Evolutionary conservation across 2,888 invertebrate genomes (phyloP), one percentile per base, ranked within the genome.

Genomic region (Villa cingulata): DNA sequence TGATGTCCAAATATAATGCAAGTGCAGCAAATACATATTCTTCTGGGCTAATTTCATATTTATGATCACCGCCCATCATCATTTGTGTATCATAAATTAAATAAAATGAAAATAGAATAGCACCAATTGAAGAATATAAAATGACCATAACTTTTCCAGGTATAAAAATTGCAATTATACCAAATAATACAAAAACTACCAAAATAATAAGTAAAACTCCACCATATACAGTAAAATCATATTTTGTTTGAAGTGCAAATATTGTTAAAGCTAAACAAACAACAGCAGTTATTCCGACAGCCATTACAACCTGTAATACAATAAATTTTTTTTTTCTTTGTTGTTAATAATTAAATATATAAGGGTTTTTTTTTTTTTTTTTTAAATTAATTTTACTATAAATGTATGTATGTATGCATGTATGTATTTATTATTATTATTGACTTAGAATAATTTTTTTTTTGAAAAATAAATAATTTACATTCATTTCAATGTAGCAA

Each of bases 231-330:
- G 86, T 86, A 65, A 86, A 86, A 70, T 86, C 86, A 69, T 75
- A 80, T 64, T 82, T 87, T 1, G 94, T 94, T 70, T 95, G 95
- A 70, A 94, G 83, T 5, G 95, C 91, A 71, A 95, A 95, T 43
- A 94, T 58, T 0, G 94, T 95, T 50, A 96, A 72, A 0, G 80
- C 85, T 15, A 95, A 70, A 54, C 87, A 85, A 23, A 95, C 82
- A 0, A 80, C 84, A 14, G 86, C 81, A 15, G 91, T 91, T 46
- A 94, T 82, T 1, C 89, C 91, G n/a, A 86, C 86, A 0, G 94
- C 95, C 73, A 91, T 77, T 59, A 92, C 63, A 10, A 88, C 86
- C 77, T 83, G 53, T 32, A 55, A 59, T 15, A 48, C 12, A 32
- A 23, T 23, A 23, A 23, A 23, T 23, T 23, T 23, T 4, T 4